phyloP scores from a whole-genome alignment of 2,888 invertebrate genomes.

The Harpalus rufipes region DNA sequence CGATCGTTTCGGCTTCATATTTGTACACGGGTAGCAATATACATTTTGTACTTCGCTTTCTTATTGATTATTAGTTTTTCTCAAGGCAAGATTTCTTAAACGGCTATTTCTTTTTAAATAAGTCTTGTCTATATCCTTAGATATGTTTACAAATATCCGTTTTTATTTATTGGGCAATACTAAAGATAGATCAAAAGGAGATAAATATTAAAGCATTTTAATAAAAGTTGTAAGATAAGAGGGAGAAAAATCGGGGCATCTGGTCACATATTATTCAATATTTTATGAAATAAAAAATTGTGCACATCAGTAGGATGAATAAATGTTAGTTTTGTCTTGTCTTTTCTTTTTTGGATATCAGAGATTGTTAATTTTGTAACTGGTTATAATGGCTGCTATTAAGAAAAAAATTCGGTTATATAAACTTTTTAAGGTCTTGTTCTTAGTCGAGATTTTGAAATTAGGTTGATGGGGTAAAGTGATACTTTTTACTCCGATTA shows the following conservation, averaged over 20 bases:
- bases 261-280: no score
- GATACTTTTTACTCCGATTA: slow-evolving; percentile 41
- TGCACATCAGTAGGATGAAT: no score
- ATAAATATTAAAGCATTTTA: no score
- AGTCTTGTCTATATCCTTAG: no score
- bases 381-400: slow-evolving; percentile 32
- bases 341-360: slow-evolving; percentile 17
- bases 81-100: no score
- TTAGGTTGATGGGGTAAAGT: slow-evolving; percentile 38
- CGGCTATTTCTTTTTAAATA: no score
- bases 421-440: slow-evolving; percentile 52
- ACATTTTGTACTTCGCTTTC: slow-evolving; percentile 9
- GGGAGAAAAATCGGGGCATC: no score
- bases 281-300: no score
- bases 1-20: slow-evolving; percentile 34
- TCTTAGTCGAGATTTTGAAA: slow-evolving; percentile 24
- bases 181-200: no score
- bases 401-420: slow-evolving; percentile 41
- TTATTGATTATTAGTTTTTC: slow-evolving; percentile 21
- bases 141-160: no score
- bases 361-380: slow-evolving; percentile 21
- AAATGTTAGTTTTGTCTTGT: background rate
- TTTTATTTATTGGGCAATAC: no score
- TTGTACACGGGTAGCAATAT: slow-evolving; percentile 17
- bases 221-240: no score